These are phyloP conservation scores for Drosophila ezoana DNA, from an alignment of 2,888 invertebrate species.

Conservation along the genomic window DNA sequence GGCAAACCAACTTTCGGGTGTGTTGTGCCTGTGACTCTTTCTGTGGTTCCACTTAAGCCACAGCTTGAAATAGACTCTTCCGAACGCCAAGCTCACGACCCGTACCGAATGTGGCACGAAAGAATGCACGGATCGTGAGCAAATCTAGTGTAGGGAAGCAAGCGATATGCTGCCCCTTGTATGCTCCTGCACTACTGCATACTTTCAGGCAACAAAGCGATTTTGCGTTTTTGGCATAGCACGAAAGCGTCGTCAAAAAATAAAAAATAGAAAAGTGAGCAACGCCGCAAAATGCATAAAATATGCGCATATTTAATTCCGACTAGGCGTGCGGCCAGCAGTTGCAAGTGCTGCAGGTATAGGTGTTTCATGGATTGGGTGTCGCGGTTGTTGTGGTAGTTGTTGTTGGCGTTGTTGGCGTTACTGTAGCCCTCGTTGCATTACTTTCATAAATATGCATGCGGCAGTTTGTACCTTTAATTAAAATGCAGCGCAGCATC, in stretches of 20 bases:
- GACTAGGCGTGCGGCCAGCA: constrained; percentile 74
- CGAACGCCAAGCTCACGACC: not conserved
- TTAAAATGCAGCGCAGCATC: constrained; percentile 71
- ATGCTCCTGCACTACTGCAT: constrained; percentile 75
- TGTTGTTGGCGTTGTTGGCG: constrained; percentile 9
- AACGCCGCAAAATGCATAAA: constrained; percentile 74
- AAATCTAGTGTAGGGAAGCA: constrained; percentile 40
- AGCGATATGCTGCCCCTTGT: constrained; percentile 68
- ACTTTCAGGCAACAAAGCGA: constrained; percentile 78
- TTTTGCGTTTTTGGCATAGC: constrained; percentile 72
- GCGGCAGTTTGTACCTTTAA: constrained; percentile 71
- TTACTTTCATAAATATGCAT: constrained; percentile 79
- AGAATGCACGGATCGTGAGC: constrained; percentile 33
- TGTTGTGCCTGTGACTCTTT: not conserved
- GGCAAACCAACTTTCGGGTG: not conserved
- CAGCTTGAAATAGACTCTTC: not conserved
- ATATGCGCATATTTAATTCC: constrained; percentile 79
- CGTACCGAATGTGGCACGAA: constrained; percentile 22
- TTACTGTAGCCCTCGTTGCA: constrained; percentile 47
- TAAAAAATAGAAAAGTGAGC: constrained; percentile 61
- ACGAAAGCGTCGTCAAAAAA: constrained; percentile 41
- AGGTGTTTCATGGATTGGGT: constrained; percentile 30
- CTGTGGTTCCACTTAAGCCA: not conserved
- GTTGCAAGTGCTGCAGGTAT: constrained; percentile 27
- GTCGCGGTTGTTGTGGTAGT: constrained; percentile 10